Percentiles rank a stretch among this genome's conserved stretches.
Conservation (phyloP, 2,113 vertebrate species). For the Dissostichus mawsoni region DNA sequence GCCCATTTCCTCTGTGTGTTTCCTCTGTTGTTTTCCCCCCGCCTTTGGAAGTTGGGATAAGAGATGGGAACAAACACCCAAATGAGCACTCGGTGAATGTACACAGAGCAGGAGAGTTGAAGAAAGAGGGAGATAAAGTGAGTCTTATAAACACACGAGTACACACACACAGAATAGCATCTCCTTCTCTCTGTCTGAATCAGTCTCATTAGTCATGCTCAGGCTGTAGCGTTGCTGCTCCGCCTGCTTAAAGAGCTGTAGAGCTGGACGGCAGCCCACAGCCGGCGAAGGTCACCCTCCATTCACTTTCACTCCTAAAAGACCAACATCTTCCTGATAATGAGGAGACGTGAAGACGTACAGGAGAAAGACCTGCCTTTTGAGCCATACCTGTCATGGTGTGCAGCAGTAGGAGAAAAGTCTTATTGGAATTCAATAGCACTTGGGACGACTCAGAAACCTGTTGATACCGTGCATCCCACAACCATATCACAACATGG, state of each 20-base stretch:
- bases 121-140: constrained; percentile 47
- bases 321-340: constrained; percentile 49
- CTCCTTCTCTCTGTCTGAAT: constrained; percentile 61
- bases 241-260: constrained; percentile 62
- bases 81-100: constrained; percentile 18
- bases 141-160: constrained; percentile 38
- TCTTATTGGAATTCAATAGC: not conserved
- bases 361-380: constrained; percentile 7
- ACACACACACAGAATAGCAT: constrained; percentile 52
- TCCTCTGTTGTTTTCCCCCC: constrained; percentile 41
- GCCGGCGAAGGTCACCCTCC: constrained; percentile 72
- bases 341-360: constrained; percentile 44
- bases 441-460: not conserved
- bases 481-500: too few species aligned
- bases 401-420: not conserved
- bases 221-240: constrained; percentile 57
- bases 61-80: constrained; percentile 17
- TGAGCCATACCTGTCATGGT: not conserved
- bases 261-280: constrained; percentile 69
- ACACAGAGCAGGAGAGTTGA: constrained; percentile 4
- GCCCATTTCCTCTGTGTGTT: constrained; percentile 54
- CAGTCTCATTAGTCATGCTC: constrained; percentile 76
- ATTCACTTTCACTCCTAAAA: constrained; percentile 60
- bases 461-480: too few species aligned
- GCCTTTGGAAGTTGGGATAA: constrained; percentile 55